Evolutionary conservation across 2,888 invertebrate species (phyloP).

Genomic region (Ichneumon xanthorius): DNA sequence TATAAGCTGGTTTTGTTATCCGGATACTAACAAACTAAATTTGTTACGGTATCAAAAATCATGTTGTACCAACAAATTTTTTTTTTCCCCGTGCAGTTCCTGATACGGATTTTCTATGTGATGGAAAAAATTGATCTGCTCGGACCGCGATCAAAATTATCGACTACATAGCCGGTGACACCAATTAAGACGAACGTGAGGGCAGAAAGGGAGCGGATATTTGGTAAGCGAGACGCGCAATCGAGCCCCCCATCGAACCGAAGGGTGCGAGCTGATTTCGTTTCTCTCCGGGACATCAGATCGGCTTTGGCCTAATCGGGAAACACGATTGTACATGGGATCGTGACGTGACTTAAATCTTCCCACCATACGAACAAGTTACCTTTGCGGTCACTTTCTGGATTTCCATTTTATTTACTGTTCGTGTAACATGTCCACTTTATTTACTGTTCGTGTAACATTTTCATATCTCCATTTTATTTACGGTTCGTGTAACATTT

Average conservation of each 20-base stretch:
- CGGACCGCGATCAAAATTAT: conserved; percentile 41
- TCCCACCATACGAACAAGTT: background rate
- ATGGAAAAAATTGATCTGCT: background rate
- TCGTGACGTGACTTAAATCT: conserved; percentile 58
- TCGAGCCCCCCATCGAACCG: conserved; percentile 8
- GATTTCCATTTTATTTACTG: background rate
- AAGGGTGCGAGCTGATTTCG: conserved; percentile 60
- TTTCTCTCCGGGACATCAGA: conserved; percentile 40
- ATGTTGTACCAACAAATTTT: too few species aligned
- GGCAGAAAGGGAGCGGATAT: conserved; percentile 49
- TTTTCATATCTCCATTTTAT: background rate
- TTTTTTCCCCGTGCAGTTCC: background rate
- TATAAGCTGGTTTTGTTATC: too few species aligned
- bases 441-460: background rate
- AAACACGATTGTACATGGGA: conserved; percentile 54
- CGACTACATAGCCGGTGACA: conserved; percentile 31
- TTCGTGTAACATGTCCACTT: background rate
- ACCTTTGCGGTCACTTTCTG: conserved; percentile 14
- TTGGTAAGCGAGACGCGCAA: conserved; percentile 64
- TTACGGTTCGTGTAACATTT: background rate
- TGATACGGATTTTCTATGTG: conserved; percentile 19
- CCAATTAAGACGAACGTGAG: conserved; percentile 50
- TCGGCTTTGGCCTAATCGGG: conserved; percentile 59
- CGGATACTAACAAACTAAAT: too few species aligned
- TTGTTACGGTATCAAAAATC: too few species aligned